Base-by-base conservation (phyloP, 1,140 invertebrate species). In the Magallana ariakensis region DNA sequence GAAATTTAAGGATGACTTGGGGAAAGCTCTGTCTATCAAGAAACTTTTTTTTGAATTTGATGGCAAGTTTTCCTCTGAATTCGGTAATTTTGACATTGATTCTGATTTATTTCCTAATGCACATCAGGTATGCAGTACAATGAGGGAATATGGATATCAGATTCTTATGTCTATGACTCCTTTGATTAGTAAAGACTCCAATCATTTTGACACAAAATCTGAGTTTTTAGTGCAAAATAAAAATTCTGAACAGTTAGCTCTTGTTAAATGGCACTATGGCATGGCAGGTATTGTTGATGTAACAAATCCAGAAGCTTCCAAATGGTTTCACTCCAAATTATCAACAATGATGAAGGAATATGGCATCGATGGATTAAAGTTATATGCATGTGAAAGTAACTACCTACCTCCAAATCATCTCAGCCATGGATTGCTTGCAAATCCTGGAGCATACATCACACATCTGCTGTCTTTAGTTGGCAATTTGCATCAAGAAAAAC, bases 91-190 rank as follows among this genome's bases (percentile, higher is more conserved):
- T 16, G 95, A 95, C 19, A 97, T 98, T 89, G 95, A 97, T 90
- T 93, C 94, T 4, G 94, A 92, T 0, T 97, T 97, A 92, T 98
- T 98, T 93, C 96, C 96, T 0, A 95, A 97, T 90, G 95, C 97
- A 13, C 96, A 96, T 0, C 96, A 89, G 60, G 92, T 95, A 92
- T 89, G 95, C 1, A 90, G 95, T 3, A 92, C 96, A 53, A 89
- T 98, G 1, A 97, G 97, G 90, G 90, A 91, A 0, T 93, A 96
- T 87, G 96, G 96, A 0, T 97, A 97, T 90, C 95, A 96, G 0
- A 96, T 97, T 0, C 97, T 97, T 0, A 94, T 98, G 0, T 98
- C 97, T 97, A 96, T 97, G 55, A 97, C 98, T 95, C 98, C 98
- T 0, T 98, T 98, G 90, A 96, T 92, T 3, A 70, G 88, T 60